Base-by-base conservation (phyloP, 2,113 vertebrate species). In the Pterocles burchelli region DNA sequence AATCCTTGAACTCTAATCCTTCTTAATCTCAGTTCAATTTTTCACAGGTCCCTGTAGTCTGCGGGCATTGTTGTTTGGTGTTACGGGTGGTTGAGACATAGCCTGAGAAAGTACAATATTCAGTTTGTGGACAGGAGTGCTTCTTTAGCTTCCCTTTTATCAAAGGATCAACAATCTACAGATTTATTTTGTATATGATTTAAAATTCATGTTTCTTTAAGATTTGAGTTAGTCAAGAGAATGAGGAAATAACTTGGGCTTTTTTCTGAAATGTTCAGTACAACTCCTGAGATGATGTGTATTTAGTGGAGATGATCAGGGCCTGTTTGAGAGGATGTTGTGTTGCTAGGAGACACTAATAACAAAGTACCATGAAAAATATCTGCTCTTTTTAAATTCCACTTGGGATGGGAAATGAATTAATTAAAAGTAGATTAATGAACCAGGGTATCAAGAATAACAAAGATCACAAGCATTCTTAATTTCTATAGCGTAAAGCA, bases 331-430 rank as follows among this genome's bases (percentile, higher is more conserved):
- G 41, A 92, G 41, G 68, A 89, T 3, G 2, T 19, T 77, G 6
- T 70, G 89, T 94, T 96, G 72, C 80, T 92, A 90, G 80, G 76
- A 90, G 68, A 95, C 63, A 66, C 14, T 92, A 84, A 67, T 66
- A 87, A 62, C 24, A 45, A 92, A 46, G 80, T 68, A 54, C 21
- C 11, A 58, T 51, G 38, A 81, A 90, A 95, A 90, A 80, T 49
- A 88, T 17, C 67, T 83, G 15, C 9, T 73, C 55, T 84, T 90
- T 86, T 86, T 0, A 91, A 93, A 77, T 77, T 78, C 51, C n/a
- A 74, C 22, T 80, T 91, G 31, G 20, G 31, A 43, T 75, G 77
- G 41, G 15, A 96, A 87, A 74, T 84, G 36, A 62, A 89, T 71
- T 15, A 89, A 62, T 74, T 87, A 74, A 70, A 81, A 26, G 29